Base-by-base conservation (phyloP, 1,140 invertebrate species). In the Bombus waltoni region DNA sequence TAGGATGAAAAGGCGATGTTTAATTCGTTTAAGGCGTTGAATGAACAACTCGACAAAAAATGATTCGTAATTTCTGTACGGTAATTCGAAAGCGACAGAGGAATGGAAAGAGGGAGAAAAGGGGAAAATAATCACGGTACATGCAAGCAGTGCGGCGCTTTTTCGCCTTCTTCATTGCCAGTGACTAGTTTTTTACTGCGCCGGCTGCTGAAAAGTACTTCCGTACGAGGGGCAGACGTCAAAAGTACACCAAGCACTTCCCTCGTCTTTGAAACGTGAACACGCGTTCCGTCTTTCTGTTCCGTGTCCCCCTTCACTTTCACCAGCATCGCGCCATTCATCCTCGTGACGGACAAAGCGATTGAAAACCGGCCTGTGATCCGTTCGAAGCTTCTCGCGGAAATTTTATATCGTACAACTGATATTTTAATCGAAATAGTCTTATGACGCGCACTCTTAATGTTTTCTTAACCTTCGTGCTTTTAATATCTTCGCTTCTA, bases 141-240 rank as follows among this genome's bases (percentile, higher is more conserved):
- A 53, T 47, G 71, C 59, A 35, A 59, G 71, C 57, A 22, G n/a
- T 38, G 73, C 35, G 72, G 40, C 25, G 68, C 35, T 77, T 68
- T 66, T 81, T 73, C 70, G 70, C 68, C 35, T 62, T 81, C 79
- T 72, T 81, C 73, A 57, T 76, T 53, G 81, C 87, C 76, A 62
- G 35, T 66, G 83, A 84, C 75, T 79, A 83, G 82, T 72, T 81
- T 89, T 90, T 90, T 86, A 89, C 85, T 73, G 74, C 82, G 40
- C 78, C 38, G 78, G 57, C 79, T 74, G 79, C 83, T 89, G 73
- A 73, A 86, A 88, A 86, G 83, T 47, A 66, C 71, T 88, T 91
- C 42, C 62, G 86, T 87, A 85, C 59, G 76, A 68, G 80, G 89
- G 85, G 72, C 71, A 83, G 74, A 81, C 86, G 81, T 83, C 80